These are phyloP conservation scores for Ridgeia piscesae DNA, from an alignment of 1,140 invertebrate species.

Conservation along the genomic window DNA sequence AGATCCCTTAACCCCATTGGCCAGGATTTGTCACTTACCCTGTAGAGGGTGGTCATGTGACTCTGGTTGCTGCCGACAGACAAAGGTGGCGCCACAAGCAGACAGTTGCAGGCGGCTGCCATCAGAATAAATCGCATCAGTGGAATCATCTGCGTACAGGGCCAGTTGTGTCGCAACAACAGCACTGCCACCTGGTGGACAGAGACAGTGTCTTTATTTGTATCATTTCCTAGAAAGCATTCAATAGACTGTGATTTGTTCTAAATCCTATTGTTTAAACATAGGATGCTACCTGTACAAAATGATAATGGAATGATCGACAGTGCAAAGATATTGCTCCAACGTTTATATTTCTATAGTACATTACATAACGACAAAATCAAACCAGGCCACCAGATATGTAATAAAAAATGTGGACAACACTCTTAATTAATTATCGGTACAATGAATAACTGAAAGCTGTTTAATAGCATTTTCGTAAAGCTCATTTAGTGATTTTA, in stretches of 20 bases:
- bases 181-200: neutral
- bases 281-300: no score
- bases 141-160: neutral
- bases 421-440: no score
- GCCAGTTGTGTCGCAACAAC: constrained; percentile 10
- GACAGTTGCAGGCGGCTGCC: neutral
- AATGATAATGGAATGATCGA: no score
- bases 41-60: neutral
- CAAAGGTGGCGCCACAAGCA: constrained; percentile 2
- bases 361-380: no score
- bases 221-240: neutral
- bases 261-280: neutral
- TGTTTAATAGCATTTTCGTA: no score
- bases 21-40: neutral
- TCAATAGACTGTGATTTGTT: neutral
- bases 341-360: no score
- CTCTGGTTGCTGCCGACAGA: neutral
- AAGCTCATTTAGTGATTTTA: no score
- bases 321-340: no score
- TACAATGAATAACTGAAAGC: no score
- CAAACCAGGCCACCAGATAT: no score
- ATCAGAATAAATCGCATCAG: neutral
- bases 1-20: no score
- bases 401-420: no score
- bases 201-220: neutral